Percentiles rank a stretch among this genome's conserved stretches.
phyloP scores from a whole-genome alignment of 2,113 vertebrate genomes.

The Ceyx melanurus region DNA sequence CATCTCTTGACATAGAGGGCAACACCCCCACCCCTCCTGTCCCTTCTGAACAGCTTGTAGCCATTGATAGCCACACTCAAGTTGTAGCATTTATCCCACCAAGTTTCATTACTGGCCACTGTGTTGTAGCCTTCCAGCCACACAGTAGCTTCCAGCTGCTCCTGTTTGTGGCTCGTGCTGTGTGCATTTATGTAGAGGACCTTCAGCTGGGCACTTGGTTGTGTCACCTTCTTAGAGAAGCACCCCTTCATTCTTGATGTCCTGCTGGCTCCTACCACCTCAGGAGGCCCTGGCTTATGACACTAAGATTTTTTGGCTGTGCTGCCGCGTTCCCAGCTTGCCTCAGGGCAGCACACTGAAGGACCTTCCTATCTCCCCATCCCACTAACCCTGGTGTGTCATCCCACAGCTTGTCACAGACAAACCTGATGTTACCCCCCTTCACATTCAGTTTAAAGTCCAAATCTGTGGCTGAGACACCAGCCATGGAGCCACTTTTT shows the following conservation, averaged over 20 bases:
- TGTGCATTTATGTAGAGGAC: too few species aligned
- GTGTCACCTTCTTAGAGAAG: not conserved
- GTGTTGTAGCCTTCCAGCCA: too few species aligned
- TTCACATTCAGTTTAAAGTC: not conserved
- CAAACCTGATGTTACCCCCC: not conserved
- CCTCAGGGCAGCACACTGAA: not conserved
- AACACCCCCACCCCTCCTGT: too few species aligned
- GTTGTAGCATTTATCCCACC: too few species aligned
- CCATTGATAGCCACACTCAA: too few species aligned
- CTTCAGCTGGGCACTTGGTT: too few species aligned
- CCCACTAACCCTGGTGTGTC: not conserved
- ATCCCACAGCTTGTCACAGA: not conserved
- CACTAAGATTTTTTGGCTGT: not conserved
- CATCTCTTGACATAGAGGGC: not conserved
- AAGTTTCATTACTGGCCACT: too few species aligned
- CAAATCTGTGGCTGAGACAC: too few species aligned
- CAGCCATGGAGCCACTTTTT: too few species aligned
- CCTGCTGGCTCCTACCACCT: not conserved
- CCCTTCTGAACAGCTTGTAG: too few species aligned
- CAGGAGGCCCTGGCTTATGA: not conserved
- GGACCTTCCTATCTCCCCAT: not conserved
- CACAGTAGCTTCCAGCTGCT: too few species aligned
- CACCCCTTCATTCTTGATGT: not conserved
- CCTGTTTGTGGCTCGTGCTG: too few species aligned
- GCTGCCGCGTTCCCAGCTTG: not conserved